Percentiles rank a stretch among this genome's conserved stretches.
phyloP scores from a whole-genome alignment of 2,888 invertebrate genomes.

The Altica lythri region DNA sequence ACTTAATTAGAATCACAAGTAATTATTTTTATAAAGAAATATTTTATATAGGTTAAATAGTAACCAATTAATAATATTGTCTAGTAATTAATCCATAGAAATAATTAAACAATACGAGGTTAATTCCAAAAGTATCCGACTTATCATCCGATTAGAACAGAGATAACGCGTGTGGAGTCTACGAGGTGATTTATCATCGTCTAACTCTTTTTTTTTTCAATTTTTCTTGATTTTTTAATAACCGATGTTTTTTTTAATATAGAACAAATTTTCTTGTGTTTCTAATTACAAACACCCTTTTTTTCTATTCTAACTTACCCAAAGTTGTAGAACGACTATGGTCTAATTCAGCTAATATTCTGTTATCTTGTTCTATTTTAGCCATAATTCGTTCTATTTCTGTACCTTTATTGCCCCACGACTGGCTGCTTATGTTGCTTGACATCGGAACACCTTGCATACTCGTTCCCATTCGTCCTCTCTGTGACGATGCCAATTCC shows the following conservation, averaged over 20 bases:
- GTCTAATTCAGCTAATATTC: slow-evolving; percentile 88
- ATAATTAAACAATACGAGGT: too few relatives aligned
- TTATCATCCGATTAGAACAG: too few relatives aligned
- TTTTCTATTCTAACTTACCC: slow-evolving; percentile 57
- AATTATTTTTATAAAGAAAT: too few relatives aligned
- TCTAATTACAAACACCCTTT: slow-evolving; percentile 6
- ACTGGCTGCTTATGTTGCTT: slow-evolving; percentile 57
- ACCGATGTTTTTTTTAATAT: background rate
- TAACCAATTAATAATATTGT: too few relatives aligned
- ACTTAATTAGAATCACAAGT: slow-evolving; percentile 21
- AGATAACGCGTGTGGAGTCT: too few relatives aligned
- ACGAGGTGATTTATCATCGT: too few relatives aligned
- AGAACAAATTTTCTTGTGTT: slow-evolving; percentile 12
- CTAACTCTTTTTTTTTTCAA: too few relatives aligned
- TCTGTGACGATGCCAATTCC: slow-evolving; percentile 70
- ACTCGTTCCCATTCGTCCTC: slow-evolving; percentile 49
- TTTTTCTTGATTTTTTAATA: too few relatives aligned
- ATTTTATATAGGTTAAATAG: too few relatives aligned
- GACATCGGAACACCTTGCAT: slow-evolving; percentile 40
- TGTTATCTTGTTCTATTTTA: slow-evolving; percentile 89
- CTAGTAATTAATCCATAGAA: too few relatives aligned
- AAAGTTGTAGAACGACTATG: slow-evolving; percentile 76
- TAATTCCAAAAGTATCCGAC: too few relatives aligned
- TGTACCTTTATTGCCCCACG: slow-evolving; percentile 60
- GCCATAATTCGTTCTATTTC: slow-evolving; percentile 95